Evolutionary conservation across 2,113 vertebrate species (phyloP), one percentile per base, ranked within the genome.

Genomic region (Lagopus leucura): DNA sequence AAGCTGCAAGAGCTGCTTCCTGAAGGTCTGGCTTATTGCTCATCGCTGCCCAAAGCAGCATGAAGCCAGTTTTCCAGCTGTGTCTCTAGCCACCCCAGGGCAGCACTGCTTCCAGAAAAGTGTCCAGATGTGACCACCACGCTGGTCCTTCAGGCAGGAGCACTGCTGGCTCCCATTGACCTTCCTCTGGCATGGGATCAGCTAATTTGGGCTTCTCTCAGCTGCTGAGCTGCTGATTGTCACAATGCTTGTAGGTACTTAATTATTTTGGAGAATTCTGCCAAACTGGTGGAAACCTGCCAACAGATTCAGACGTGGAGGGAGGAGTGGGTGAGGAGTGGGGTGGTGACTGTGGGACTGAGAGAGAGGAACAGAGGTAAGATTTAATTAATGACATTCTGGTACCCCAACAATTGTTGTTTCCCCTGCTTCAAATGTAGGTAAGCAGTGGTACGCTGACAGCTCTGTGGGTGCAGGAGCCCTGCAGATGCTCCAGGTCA

Each of bases 341-440:
- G 36, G 16, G 28, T 73, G 60, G 77, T 91, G 77, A 78, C 73
- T 67, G 48, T 22, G 50, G 58, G 38, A 83, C 14, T 54, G 0
- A 4, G 24, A 82, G 55, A 70, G 21, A 89, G n/a, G 25, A 91
- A 74, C 63, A 73, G 36, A 87, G 14, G 38, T 34, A 90, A 88
- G 81, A 77, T 63, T 91, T 91, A 94, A 87, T 55, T 84, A 94
- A 91, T 40, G 47, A 36, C 50, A 65, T 89, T 80, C 88, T 96
- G 88, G 57, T 48, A 88, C 36, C 13, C 50, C 85, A 28, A 63
- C 30, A 11, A 73, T 54, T 15, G 24, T 76, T 17, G 75, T 85
- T 47, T 88, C 86, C 74, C 76, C 40, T 15, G 15, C 6, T 13
- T 15, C 8, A 75, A 47, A 55, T 2, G 5, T 38, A 77, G 40